Evolutionary conservation across 2,797 vertebrate species (phyloP).

Genomic region (Paratrypauchen microcephalus): DNA sequence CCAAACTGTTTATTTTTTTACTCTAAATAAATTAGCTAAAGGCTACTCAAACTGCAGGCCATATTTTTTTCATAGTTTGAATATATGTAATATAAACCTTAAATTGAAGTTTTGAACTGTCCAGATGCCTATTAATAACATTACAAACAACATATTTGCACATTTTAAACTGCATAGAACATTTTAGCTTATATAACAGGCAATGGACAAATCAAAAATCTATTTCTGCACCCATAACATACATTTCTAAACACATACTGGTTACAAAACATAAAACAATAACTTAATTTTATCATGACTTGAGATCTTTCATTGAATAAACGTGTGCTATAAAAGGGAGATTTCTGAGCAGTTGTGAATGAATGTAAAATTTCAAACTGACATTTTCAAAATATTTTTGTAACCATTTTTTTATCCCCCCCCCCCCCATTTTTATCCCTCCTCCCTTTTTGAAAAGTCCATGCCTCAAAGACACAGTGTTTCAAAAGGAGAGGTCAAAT

Average conservation of each 20-base stretch:
- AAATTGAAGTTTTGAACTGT: neutral
- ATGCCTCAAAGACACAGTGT: slow-evolving; percentile 88
- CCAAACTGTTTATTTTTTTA: neutral
- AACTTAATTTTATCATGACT: slow-evolving; percentile 8
- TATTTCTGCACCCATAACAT: neutral
- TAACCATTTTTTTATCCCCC: slow-evolving; percentile 74
- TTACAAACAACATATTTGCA: neutral
- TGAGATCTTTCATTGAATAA: slow-evolving; percentile 29
- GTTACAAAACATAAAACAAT: neutral
- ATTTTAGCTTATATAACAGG: slow-evolving; percentile 8
- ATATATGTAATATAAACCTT: neutral
- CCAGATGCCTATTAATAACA: neutral
- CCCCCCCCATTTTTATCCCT: too few relatives aligned
- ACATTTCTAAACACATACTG: neutral
- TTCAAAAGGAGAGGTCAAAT: slow-evolving; percentile 96
- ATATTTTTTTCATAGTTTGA: neutral
- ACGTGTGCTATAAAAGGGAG: slow-evolving; percentile 38
- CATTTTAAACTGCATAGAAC: slow-evolving; percentile 5
- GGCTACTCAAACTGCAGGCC: neutral
- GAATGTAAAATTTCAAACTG: slow-evolving; percentile 82
- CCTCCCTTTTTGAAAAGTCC: slow-evolving; percentile 67
- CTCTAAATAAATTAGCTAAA: neutral
- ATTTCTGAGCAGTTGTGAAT: slow-evolving; percentile 67
- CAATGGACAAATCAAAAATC: neutral
- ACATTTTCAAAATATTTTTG: slow-evolving; percentile 43